A percentile compares a stretch with the other conserved stretches of the same genome.
Evolutionary conservation across 2,888 invertebrate genomes (phyloP).

Genomic region (Pasiphila rectangulata): DNA sequence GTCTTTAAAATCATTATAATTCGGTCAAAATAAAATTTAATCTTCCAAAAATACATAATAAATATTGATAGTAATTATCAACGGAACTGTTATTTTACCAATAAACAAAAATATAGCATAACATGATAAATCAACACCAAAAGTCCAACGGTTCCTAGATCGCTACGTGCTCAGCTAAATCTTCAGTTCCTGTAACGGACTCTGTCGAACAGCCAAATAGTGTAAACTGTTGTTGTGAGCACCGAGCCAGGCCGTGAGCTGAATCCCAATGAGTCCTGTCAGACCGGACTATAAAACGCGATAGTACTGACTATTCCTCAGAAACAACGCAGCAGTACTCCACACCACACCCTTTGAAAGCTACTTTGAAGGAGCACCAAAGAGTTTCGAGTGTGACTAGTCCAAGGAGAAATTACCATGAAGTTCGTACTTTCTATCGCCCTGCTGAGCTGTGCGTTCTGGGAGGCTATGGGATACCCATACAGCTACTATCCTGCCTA

Average conservation of each 20-base stretch:
- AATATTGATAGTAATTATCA: no score
- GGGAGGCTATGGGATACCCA: constrained; percentile 58
- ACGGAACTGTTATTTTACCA: not conserved
- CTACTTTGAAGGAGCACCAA: constrained; percentile 37
- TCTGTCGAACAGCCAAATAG: constrained; percentile 58
- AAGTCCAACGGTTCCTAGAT: constrained; percentile 52
- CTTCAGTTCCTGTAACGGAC: constrained; percentile 62
- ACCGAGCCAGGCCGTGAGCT: constrained; percentile 54
- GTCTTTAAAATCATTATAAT: no score
- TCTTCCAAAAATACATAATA: no score
- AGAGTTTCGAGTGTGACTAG: constrained; percentile 25
- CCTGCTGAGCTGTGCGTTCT: constrained; percentile 52
- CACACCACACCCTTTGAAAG: constrained; percentile 50
- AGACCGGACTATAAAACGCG: constrained; percentile 68
- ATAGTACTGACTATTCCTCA: constrained; percentile 45
- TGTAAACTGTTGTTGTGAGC: constrained; percentile 55
- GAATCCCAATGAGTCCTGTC: constrained; percentile 70
- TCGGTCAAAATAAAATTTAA: no score
- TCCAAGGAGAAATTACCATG: constrained; percentile 50
- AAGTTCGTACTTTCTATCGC: constrained; percentile 49
- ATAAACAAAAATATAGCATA: constrained; percentile 19
- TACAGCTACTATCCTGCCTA: constrained; percentile 68
- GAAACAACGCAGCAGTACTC: constrained; percentile 49
- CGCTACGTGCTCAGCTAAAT: constrained; percentile 57
- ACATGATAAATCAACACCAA: constrained; percentile 47